Evolutionary conservation across 2,797 vertebrate species (phyloP).

Genomic region (Lepilemur ruficaudatus): DNA sequence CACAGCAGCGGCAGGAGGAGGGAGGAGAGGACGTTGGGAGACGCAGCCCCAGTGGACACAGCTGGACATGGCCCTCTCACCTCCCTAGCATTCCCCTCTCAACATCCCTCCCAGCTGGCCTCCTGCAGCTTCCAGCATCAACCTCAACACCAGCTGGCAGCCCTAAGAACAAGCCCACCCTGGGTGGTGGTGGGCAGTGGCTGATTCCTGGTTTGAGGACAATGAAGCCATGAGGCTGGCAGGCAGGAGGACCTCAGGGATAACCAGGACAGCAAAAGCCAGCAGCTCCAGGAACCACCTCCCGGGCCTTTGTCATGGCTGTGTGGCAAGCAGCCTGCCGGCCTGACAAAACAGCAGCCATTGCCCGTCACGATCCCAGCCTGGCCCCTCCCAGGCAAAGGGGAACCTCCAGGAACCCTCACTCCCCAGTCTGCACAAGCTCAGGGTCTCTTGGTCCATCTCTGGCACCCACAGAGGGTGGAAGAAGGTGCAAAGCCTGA

Average conservation of each 20-base stretch:
- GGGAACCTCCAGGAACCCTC: background rate
- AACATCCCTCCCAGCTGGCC: background rate
- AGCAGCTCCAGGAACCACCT: background rate
- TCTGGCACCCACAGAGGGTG: background rate
- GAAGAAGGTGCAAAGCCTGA: fast-evolving
- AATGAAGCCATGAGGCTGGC: background rate
- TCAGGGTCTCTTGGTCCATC: background rate
- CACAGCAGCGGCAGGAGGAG: fast-evolving
- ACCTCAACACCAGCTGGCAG: background rate
- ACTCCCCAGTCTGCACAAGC: background rate
- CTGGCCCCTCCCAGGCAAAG: background rate
- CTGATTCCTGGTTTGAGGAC: background rate
- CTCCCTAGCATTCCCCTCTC: background rate
- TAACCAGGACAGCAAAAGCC: background rate
- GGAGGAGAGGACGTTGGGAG: background rate
- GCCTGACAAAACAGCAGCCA: too few species aligned
- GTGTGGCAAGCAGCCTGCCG: background rate
- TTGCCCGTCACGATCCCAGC: fast-evolving
- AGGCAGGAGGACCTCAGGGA: too few species aligned
- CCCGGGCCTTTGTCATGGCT: fast-evolving
- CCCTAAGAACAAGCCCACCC: background rate
- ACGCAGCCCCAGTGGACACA: background rate
- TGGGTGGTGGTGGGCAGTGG: background rate
- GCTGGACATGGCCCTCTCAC: too few species aligned
- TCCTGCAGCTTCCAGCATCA: background rate